Evolutionary conservation across 2,113 vertebrate genomes (phyloP), one percentile per base, ranked within the genome.

Genomic region (Etheostoma cragini): DNA sequence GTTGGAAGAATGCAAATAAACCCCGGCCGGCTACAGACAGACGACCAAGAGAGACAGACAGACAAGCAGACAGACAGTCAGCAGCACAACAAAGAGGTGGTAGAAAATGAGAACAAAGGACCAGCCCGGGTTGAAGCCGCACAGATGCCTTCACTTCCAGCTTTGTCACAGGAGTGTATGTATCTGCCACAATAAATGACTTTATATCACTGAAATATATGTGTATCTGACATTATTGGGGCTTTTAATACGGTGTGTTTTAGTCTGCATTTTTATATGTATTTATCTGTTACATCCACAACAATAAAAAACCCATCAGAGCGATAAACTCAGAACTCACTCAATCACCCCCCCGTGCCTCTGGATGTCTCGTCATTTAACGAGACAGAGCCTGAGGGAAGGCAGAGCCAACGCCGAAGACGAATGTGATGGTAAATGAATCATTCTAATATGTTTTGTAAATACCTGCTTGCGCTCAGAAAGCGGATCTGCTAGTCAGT

Each of bases 1-100:
- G 83, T 73, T 86, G 80, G 90, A 88, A 71, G 87, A 94, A 95
- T 95, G 93, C 94, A 95, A 95, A 95, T 95, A 91, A 82, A 92
- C 82, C 81, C 3, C 38, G 50, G 73, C 77, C 45, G 56, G 78
- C 76, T 85, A 21, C 85, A 90, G 80, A 86, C 52, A 87, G 84
- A 72, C 58, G 73, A 70, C 71, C 21, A 76, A 76, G 38, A 64
- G 50, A 53, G 68, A 76, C 62, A 84, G 85, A 85, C 72, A 84
- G 84, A 79, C 50, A 5, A 6, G 30, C 72, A 83, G 87, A 82
- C 83, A 90, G 87, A 78, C 87, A 93, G 91, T 68, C 81, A 77
- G 85, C 74, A 57, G 86, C 78, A 90, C 79, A 90, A 94, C 90
- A 93, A 93, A 93, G 91, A 89, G 79, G 47, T 84, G 84, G 78